Base-by-base conservation (phyloP, 53 echinoderm and acorn worm species). In the Actinopyga echinites region DNA sequence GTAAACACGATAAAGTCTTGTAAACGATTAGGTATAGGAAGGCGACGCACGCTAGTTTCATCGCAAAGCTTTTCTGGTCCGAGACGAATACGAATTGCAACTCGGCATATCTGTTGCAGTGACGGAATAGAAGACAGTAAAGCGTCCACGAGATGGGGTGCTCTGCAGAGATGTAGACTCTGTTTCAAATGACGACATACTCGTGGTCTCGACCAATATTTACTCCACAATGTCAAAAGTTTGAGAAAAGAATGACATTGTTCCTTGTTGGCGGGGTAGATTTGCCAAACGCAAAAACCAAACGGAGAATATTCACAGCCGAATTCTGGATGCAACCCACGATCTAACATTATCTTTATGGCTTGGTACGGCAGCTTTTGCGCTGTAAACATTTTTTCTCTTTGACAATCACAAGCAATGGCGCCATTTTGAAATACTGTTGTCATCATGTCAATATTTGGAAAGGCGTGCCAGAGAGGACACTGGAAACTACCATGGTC, bases 401-500 rank as follows among this genome's bases (percentile, higher is more conserved):
- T 32, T 20, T 79, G 57, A 37, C 79, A 79, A 32, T 79, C 31
- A 21, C 79, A 79, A 9, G 40, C 34, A 20, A 32, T 57, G 23
- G 79, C 79, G 8, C 79, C 79, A 57, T 79, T n/a, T 19, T 79
- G 58, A 33, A 79, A 59, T 21, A 36, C 58, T 9, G 60, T 59
- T 33, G 17, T 11, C 79, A 79, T 79, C 58, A 59, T 79, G 9
- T 57, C 36, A 30, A 79, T 17, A 7, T 79, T 59, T 5, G 79
- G 79, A 32, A 79, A 79, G 4, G 58, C 60, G 20, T 79, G 58
- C 79, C 79, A 79, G 34, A 79, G 60, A 57, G 79, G 79, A n/a
- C 79, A 79, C 36, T 36, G 79, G 11, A 57, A 23, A 29, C 20
- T 59, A 3, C 59, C 60, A n/a, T 57, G 60, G 12, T 34, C 57